A percentile compares a stretch with the other conserved stretches of the same genome.
These are phyloP conservation scores for Toxotes chatareus DNA, from an alignment of 2,113 vertebrate species.

Conservation along the genomic window DNA sequence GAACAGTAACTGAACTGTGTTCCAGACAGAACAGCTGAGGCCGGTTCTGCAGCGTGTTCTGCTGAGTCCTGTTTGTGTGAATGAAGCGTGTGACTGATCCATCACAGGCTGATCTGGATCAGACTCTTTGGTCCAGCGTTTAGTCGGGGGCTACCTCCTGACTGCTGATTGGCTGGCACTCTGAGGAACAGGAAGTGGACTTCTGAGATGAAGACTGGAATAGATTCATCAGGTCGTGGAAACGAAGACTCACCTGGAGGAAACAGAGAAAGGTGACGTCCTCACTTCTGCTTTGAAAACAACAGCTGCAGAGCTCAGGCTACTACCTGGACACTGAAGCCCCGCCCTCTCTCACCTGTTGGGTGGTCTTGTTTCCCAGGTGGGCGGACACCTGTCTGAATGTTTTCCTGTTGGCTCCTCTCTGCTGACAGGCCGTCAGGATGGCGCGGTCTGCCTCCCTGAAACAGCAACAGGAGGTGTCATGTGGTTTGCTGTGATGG, in stretches of 20 bases:
- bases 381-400: conserved; percentile 88
- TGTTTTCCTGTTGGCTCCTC: conserved; percentile 88
- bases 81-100: too few relatives aligned
- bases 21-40: not conserved
- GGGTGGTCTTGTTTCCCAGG: conserved; percentile 89
- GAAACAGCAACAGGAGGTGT: conserved; percentile 29
- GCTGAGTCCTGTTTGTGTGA: too few relatives aligned
- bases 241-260: conserved; percentile 89
- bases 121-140: conserved; percentile 14
- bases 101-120: not conserved
- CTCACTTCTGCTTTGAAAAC: too few relatives aligned
- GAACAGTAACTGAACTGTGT: not conserved
- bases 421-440: conserved; percentile 90
- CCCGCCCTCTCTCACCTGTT: conserved; percentile 82
- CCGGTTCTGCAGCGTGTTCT: too few relatives aligned
- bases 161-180: conserved; percentile 76
- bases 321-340: not conserved
- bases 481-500: not conserved
- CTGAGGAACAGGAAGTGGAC: conserved; percentile 83
- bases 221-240: conserved; percentile 89
- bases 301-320: too few relatives aligned
- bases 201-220: conserved; percentile 87
- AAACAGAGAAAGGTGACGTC: not conserved
- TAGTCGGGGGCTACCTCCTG: conserved; percentile 82
- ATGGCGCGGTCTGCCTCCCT: conserved; percentile 94